These are phyloP conservation scores for Phyllotreta cruciferae DNA, from an alignment of 2,888 invertebrate genomes.

Conservation along the genomic window DNA sequence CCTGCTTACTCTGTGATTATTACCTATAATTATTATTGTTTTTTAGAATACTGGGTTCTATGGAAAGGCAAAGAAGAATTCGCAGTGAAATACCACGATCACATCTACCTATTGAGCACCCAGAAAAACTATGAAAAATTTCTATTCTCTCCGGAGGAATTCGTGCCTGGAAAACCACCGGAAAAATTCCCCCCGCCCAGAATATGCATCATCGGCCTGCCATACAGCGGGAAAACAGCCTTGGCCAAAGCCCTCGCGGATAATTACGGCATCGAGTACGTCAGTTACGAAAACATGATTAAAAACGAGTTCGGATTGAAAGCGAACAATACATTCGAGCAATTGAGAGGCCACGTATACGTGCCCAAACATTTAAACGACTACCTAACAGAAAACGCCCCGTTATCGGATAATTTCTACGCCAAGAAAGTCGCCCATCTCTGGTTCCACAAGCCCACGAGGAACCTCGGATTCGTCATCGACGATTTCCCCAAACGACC, in stretches of 20 bases:
- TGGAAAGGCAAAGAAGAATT: constrained; percentile 70
- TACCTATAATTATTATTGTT: constrained; percentile 45
- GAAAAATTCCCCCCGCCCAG: constrained; percentile 61
- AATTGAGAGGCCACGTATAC: constrained; percentile 30
- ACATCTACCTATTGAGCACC: constrained; percentile 64
- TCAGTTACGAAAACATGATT: constrained; percentile 60
- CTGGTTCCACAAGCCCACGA: constrained; percentile 65
- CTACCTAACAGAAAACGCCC: constrained; percentile 63
- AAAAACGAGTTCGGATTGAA: constrained; percentile 37
- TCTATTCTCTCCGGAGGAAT: constrained; percentile 62
- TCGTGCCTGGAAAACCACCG: constrained; percentile 53
- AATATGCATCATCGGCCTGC: constrained; percentile 66
- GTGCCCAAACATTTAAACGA: constrained; percentile 47
- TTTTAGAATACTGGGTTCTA: constrained; percentile 61
- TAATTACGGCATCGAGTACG: constrained; percentile 65
- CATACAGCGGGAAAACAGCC: constrained; percentile 65
- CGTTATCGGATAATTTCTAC: constrained; percentile 61
- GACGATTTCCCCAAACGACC: constrained; percentile 69
- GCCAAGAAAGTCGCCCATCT: constrained; percentile 60
- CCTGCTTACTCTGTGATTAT: no score
- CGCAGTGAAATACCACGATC: constrained; percentile 63
- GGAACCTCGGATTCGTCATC: constrained; percentile 64
- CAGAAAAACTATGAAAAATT: constrained; percentile 63
- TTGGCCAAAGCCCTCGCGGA: constrained; percentile 63
- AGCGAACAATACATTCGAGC: constrained; percentile 33